phyloP scores from a whole-genome alignment of 2,797 vertebrate species.

The Chelon labrosus region DNA sequence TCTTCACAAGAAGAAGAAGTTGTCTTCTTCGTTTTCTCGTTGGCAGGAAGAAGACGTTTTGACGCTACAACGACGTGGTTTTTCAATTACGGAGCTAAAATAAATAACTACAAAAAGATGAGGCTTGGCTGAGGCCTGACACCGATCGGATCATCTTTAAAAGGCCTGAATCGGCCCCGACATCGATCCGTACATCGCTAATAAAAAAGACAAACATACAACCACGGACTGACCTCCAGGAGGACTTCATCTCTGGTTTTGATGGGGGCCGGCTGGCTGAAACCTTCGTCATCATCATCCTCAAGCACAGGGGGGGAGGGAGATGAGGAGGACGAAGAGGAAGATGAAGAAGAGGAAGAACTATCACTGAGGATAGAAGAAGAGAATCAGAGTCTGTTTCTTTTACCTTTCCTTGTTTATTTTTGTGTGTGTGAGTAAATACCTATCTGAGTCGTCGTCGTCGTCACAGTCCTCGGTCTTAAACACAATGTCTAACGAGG shows the following conservation, averaged over 20 bases:
- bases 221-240: constrained; percentile 83
- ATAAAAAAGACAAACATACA: neutral
- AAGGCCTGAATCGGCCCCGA: too few relatives aligned
- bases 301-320: constrained; percentile 67
- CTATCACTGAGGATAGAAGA: constrained; percentile 81
- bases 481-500: neutral
- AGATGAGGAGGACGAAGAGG: constrained; percentile 80
- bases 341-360: constrained; percentile 76
- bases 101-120: too few relatives aligned
- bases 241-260: constrained; percentile 89
- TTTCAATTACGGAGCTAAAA: too few relatives aligned
- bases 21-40: too few relatives aligned
- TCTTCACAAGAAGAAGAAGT: too few relatives aligned
- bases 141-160: too few relatives aligned
- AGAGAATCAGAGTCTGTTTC: too few relatives aligned
- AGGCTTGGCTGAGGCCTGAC: too few relatives aligned
- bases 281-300: constrained; percentile 77
- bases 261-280: constrained; percentile 79
- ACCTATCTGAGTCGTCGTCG: constrained; percentile 78
- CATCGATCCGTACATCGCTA: neutral
- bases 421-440: neutral
- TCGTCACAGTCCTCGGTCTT: constrained; percentile 24
- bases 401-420: neutral
- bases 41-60: too few relatives aligned
- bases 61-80: too few relatives aligned